A percentile compares a stretch with the other conserved stretches of the same genome.
These are phyloP conservation scores for Felis chaus DNA, from an alignment of 2,113 vertebrate species.

Conservation along the genomic window DNA sequence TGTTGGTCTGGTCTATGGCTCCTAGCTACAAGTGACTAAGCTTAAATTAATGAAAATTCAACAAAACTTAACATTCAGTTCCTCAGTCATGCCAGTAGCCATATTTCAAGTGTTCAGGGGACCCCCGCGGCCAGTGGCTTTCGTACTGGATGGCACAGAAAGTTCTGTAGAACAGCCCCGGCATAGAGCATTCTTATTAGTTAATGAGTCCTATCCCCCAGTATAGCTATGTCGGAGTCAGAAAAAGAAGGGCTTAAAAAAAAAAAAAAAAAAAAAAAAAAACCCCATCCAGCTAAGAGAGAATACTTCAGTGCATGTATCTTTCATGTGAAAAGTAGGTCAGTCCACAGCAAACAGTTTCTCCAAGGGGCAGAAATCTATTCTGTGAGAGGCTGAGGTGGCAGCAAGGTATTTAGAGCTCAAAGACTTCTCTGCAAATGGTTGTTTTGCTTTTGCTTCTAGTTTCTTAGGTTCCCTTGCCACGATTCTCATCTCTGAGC, in stretches of 20 bases:
- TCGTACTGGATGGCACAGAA: rapidly evolving
- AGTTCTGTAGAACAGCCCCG: background rate
- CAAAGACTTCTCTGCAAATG: background rate
- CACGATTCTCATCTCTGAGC: background rate
- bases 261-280: background rate
- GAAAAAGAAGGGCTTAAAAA: background rate
- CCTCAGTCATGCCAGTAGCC: background rate
- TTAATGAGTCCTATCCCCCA: background rate
- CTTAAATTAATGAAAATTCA: conserved; percentile 41
- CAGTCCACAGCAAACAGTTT: conserved; percentile 38
- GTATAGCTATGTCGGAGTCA: background rate
- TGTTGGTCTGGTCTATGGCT: background rate
- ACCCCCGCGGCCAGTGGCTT: background rate
- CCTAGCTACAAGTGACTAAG: background rate
- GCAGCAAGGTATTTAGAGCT: background rate
- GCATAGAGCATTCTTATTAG: background rate
- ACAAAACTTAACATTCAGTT: background rate
- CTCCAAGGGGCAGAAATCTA: conserved; percentile 45
- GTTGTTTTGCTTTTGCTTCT: background rate
- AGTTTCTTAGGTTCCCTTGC: background rate
- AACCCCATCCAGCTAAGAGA: background rate
- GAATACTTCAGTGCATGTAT: background rate
- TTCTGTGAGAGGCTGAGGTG: background rate
- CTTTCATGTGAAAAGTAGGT: conserved; percentile 65
- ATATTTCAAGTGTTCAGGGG: background rate